Base-by-base conservation (phyloP, 1,140 invertebrate genomes). In the Thereuonema tuberculata region DNA sequence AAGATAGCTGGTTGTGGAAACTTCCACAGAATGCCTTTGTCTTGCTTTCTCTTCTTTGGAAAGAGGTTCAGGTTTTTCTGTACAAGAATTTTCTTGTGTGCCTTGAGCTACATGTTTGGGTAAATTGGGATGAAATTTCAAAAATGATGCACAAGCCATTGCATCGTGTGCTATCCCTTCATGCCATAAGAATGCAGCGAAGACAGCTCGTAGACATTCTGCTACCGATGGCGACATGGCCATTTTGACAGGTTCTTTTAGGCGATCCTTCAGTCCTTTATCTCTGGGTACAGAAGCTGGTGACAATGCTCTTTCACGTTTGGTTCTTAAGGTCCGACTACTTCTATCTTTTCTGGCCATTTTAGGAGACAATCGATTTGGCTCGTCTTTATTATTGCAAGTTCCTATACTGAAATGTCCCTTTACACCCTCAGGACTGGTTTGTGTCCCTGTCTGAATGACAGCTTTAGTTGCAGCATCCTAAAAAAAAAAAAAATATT, bases 81-180 rank as follows among this genome's bases (percentile, higher is more conserved):
- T 78, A 49, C 31, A 31, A 61, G 43, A 25, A 59, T 63, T 59
- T 56, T 54, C 25, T n/a, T 37, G 14, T 2, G 21, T 21, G 1
- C 5, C 15, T 17, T 2, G 15, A 21, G 84, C 83, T 2, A 85
- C 85, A 66, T 87, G 80, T 67, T 90, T 90, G 2, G 86, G 85
- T 58, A 94, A 73, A 21, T 82, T 82, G 3, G 91, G 92, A 72
- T 96, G 91, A 70, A 97, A 97, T 74, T 95, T 95, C 0, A 98
- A 76, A 70, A 93, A 98, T 2, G 93, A 91, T 0, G 93, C 91
- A 70, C 91, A 94, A 0, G 93, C 92, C 85, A 98, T 97, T 2
- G 93, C 93, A 72, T 98, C 94, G 71, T 96, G 91, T 0, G 96
- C 90, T 47, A 98, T 86, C 1, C 90, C 93, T 78, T 97, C 93